Evolutionary conservation across 2,797 vertebrate genomes (phyloP).

Genomic region (Sebastes goodei): DNA sequence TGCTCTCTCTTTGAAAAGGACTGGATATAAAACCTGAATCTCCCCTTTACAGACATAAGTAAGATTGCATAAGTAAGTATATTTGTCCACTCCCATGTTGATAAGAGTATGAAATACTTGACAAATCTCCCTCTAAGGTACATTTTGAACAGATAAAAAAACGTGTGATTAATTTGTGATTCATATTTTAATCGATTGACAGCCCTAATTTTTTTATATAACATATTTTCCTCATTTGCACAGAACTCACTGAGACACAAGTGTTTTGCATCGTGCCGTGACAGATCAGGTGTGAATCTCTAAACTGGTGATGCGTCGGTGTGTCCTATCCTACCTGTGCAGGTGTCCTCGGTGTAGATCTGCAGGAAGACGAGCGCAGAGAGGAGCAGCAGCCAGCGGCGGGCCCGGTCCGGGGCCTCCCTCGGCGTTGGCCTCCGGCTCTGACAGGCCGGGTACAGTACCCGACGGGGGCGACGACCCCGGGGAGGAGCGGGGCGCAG

Average conservation of each 20-base stretch:
- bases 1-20: background rate
- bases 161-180: too few species aligned
- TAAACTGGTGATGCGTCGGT: too few species aligned
- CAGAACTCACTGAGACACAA: too few species aligned
- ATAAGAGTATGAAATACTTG: too few species aligned
- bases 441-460: slow-evolving; percentile 76
- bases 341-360: slow-evolving; percentile 80
- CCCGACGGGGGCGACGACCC: slow-evolving; percentile 49
- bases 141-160: too few species aligned
- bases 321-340: slow-evolving; percentile 46
- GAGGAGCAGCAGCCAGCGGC: slow-evolving; percentile 77
- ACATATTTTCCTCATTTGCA: too few species aligned
- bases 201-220: too few species aligned
- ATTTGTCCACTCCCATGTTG: too few species aligned
- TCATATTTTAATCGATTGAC: too few species aligned
- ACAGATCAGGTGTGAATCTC: background rate
- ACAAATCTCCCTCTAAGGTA: too few species aligned
- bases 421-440: slow-evolving; percentile 53
- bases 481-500: slow-evolving; percentile 10
- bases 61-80: too few species aligned
- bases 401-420: slow-evolving; percentile 69
- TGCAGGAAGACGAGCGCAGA: slow-evolving; percentile 78
- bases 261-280: background rate
- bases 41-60: too few species aligned
- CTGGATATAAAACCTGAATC: background rate